phyloP scores from a whole-genome alignment of 1,140 invertebrate genomes.

The Papilio machaon region DNA sequence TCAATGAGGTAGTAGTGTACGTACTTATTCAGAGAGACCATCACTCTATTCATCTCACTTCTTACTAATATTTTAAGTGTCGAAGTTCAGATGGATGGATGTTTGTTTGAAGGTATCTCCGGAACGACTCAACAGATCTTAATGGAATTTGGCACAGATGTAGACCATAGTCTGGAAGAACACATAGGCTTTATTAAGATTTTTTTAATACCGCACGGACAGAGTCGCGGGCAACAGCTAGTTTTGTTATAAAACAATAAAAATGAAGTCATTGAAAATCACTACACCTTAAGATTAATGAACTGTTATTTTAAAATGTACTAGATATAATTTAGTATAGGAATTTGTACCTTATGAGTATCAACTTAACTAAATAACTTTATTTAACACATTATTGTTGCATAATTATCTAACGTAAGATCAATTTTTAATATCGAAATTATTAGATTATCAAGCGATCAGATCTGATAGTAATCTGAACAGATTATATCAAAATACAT shows the following conservation, averaged over 20 bases:
- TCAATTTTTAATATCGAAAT: constrained; percentile 27
- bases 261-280: background rate
- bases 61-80: too few relatives aligned
- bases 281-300: background rate
- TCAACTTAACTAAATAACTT: background rate
- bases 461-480: constrained; percentile 26
- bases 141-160: too few relatives aligned
- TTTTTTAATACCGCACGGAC: too few relatives aligned
- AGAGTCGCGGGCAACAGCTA: too few relatives aligned
- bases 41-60: too few relatives aligned
- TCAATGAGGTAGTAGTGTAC: too few relatives aligned
- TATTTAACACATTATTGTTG: background rate
- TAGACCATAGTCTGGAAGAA: too few relatives aligned
- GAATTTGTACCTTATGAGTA: background rate
- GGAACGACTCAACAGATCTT: too few relatives aligned
- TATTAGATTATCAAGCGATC: constrained; percentile 18
- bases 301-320: background rate
- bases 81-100: too few relatives aligned
- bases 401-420: constrained; percentile 32
- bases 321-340: background rate
- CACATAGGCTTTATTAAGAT: too few relatives aligned
- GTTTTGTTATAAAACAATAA: background rate
- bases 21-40: too few relatives aligned
- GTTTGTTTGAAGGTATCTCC: too few relatives aligned
- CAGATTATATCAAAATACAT: constrained; percentile 25